A percentile compares a stretch with the other conserved stretches of the same genome.
These are phyloP conservation scores for Arvicanthis niloticus DNA, from an alignment of 2,113 vertebrate species.

Conservation along the genomic window DNA sequence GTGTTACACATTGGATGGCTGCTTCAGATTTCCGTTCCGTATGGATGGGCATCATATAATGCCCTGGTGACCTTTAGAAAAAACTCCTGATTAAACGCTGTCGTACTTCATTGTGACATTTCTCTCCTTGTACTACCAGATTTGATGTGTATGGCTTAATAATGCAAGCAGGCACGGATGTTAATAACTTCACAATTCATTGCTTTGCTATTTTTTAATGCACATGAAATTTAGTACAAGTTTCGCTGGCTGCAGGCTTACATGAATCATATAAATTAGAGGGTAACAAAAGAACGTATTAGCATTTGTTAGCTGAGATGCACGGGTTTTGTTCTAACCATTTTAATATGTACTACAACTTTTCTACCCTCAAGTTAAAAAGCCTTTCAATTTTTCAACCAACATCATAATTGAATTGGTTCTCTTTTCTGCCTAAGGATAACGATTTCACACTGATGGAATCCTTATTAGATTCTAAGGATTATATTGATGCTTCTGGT, in stretches of 20 bases:
- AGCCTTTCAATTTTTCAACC: slow-evolving; percentile 88
- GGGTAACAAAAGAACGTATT: slow-evolving; percentile 91
- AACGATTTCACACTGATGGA: slow-evolving; percentile 85
- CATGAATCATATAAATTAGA: slow-evolving; percentile 92
- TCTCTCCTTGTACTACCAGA: slow-evolving; percentile 86
- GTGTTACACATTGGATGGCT: slow-evolving; percentile 81
- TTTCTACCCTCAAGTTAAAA: slow-evolving; percentile 88
- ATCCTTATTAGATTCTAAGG: slow-evolving; percentile 87
- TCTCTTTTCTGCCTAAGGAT: slow-evolving; percentile 85
- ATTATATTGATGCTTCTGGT: slow-evolving; percentile 79
- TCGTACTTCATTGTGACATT: slow-evolving; percentile 87
- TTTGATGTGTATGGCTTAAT: slow-evolving; percentile 89
- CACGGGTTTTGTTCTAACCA: slow-evolving; percentile 88
- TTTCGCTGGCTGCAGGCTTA: slow-evolving; percentile 89
- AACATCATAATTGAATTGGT: slow-evolving; percentile 88
- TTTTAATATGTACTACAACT: slow-evolving; percentile 90
- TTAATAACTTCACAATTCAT: slow-evolving; percentile 90
- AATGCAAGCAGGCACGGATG: slow-evolving; percentile 87
- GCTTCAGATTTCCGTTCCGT: slow-evolving; percentile 82
- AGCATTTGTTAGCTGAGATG: slow-evolving; percentile 91
- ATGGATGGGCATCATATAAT: slow-evolving; percentile 83
- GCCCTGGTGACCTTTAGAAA: slow-evolving; percentile 88
- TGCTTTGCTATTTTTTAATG: slow-evolving; percentile 87
- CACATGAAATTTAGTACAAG: slow-evolving; percentile 90
- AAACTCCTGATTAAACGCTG: slow-evolving; percentile 87